Evolutionary conservation across 2,113 vertebrate species (phyloP).

Genomic region (Passer montanus): DNA sequence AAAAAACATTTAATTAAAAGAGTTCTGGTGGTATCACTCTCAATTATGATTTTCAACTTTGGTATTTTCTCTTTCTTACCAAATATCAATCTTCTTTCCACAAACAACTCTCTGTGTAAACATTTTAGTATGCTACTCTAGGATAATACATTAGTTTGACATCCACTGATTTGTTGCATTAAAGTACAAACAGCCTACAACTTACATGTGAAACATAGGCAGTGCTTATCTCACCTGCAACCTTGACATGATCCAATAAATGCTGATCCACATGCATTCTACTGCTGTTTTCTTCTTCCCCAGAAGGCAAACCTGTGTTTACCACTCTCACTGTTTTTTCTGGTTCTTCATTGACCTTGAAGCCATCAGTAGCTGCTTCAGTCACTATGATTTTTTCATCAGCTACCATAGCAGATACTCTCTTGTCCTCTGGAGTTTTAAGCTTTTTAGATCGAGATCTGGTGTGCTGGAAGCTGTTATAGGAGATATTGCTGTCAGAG

Average conservation of each 20-base stretch:
- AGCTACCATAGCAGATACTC: constrained; percentile 65
- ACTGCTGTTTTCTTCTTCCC: constrained; percentile 53
- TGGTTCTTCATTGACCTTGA: constrained; percentile 69
- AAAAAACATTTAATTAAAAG: background rate
- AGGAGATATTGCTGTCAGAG: constrained; percentile 70
- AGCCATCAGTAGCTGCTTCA: constrained; percentile 51
- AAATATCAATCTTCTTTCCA: background rate
- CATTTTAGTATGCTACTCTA: background rate
- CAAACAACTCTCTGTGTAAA: background rate
- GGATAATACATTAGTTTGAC: constrained; percentile 22
- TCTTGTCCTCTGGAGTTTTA: constrained; percentile 79
- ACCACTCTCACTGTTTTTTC: constrained; percentile 61
- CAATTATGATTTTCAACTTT: background rate
- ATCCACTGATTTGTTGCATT: constrained; percentile 64
- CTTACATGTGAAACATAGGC: constrained; percentile 72
- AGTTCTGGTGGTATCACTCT: background rate
- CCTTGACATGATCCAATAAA: constrained; percentile 75
- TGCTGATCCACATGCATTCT: constrained; percentile 77
- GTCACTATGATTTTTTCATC: constrained; percentile 49
- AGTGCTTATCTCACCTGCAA: constrained; percentile 81
- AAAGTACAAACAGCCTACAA: constrained; percentile 61
- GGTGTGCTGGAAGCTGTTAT: constrained; percentile 76
- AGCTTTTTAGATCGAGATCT: constrained; percentile 88
- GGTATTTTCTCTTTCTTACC: background rate
- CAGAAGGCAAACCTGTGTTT: constrained; percentile 47